Conservation (phyloP, 2,888 invertebrate species). For the Tetragonula carbonaria region DNA sequence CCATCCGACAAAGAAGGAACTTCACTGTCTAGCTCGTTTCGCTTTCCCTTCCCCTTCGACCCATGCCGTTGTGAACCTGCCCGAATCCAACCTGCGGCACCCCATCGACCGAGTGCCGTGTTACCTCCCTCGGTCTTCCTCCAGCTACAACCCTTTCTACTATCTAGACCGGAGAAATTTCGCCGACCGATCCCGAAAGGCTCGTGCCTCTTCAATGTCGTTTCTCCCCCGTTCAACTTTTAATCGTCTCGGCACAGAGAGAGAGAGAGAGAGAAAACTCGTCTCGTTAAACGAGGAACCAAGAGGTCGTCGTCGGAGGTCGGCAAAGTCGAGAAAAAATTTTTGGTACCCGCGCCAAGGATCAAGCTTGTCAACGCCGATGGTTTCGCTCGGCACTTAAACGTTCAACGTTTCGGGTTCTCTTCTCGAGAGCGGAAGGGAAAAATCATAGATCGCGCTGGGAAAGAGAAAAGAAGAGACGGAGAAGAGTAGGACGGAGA, state of each 20-base stretch:
- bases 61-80: neutral
- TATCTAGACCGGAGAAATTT: slow-evolving; percentile 37
- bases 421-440: too few relatives aligned
- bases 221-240: slow-evolving; percentile 22
- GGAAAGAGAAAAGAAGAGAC: neutral
- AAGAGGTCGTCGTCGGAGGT: neutral
- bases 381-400: neutral
- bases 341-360: neutral
- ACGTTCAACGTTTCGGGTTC: too few relatives aligned
- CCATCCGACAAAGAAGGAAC: slow-evolving; percentile 75
- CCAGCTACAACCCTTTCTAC: slow-evolving; percentile 35
- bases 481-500: neutral
- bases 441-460: neutral
- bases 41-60: slow-evolving; percentile 18
- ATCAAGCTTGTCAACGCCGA: neutral
- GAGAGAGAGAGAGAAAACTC: neutral
- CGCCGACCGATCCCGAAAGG: slow-evolving; percentile 23
- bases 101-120: slow-evolving; percentile 32
- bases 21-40: slow-evolving; percentile 66
- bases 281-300: slow-evolving; percentile 1
- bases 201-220: slow-evolving; percentile 11
- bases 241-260: slow-evolving; percentile 18
- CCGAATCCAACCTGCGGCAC: slow-evolving; percentile 8
- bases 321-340: neutral
- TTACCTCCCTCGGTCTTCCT: neutral